Base-by-base conservation (phyloP, 2,797 vertebrate genomes). In the Ara ararauna region DNA sequence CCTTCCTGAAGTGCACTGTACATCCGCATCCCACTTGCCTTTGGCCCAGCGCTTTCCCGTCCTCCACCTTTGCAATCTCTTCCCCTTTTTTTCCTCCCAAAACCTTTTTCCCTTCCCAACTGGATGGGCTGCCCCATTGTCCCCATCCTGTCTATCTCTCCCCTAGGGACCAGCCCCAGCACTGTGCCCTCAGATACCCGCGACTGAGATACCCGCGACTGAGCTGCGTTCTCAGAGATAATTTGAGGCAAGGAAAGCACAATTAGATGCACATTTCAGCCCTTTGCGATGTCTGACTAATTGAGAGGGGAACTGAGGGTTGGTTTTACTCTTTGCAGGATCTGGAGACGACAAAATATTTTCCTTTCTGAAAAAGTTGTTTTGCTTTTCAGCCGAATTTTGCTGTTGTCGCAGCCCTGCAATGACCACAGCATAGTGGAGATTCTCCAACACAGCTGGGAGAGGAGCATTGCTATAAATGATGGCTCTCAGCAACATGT, bases 171-270 rank as follows among this genome's bases (percentile, higher is more conserved):
- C 61, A 45, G 24, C 32, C 54, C 67, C 3, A 0, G 14, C 21
- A 0, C 2, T 0, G 17, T 58, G 67, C 62, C 61, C 30, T 1
- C 9, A 0, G 2, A 5, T 60, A 32, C 47, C 40, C 5, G 12
- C 58, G 10, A 19, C 56, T 10, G 45, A 94, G 2, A 5, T 60
- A 34, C 47, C 40, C 5, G 8, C 60, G 8, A 21, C 56, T 10
- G 45, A 94, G 53, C 34, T 0, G 1, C 77, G 42, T 83, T 71
- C 75, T 82, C 60, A 7, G 65, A 36, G 75, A 60, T 40, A 62
- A n/a, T 77, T 60, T 42, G 62, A 85, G 79, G 85, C 45, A 14
- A 83, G 72, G 56, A 87, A 91, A 19, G 34, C 87, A 75, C 89
- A 94, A 86, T 76, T 50, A 87, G 42, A 68, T 20, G 78, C 72